These are phyloP conservation scores for Eulithis testata DNA, from an alignment of 2,888 invertebrate species.

Conservation along the genomic window DNA sequence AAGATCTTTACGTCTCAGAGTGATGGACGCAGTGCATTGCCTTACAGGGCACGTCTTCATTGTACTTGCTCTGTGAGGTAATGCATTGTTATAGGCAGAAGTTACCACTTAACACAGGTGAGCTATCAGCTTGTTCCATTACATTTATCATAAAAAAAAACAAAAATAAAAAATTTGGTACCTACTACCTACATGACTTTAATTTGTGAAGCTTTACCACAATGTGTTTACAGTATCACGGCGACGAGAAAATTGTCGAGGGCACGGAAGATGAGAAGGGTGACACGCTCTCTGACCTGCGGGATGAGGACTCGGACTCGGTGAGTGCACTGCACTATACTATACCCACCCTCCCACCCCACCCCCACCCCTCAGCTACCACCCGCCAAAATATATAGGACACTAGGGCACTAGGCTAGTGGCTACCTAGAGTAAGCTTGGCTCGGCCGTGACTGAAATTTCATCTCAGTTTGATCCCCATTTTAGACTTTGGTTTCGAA, in stretches of 20 bases:
- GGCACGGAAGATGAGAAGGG: conserved; percentile 61
- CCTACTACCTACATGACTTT: no score
- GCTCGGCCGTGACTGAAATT: conserved; percentile 45
- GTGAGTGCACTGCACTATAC: conserved; percentile 83
- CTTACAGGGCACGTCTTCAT: no score
- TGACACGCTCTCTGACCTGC: conserved; percentile 79
- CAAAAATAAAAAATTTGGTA: no score
- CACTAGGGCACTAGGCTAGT: conserved; percentile 70
- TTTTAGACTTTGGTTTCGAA: background rate
- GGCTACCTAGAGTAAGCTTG: conserved; percentile 59
- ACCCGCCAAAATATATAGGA: conserved; percentile 67
- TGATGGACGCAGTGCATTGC: no score
- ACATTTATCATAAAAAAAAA: no score
- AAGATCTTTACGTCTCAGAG: no score
- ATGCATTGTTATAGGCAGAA: no score
- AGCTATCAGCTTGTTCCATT: no score
- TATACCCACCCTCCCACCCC: conserved; percentile 38
- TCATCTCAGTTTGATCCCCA: conserved; percentile 28
- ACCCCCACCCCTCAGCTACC: conserved; percentile 45
- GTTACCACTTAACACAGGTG: no score
- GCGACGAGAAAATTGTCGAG: conserved; percentile 70
- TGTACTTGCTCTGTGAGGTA: no score
- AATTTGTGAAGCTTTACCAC: background rate
- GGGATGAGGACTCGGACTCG: conserved; percentile 87
- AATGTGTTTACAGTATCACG: conserved; percentile 60